These are phyloP conservation scores for Amblyjoppa fuscipennis DNA, from an alignment of 2,888 invertebrate genomes.

Conservation along the genomic window DNA sequence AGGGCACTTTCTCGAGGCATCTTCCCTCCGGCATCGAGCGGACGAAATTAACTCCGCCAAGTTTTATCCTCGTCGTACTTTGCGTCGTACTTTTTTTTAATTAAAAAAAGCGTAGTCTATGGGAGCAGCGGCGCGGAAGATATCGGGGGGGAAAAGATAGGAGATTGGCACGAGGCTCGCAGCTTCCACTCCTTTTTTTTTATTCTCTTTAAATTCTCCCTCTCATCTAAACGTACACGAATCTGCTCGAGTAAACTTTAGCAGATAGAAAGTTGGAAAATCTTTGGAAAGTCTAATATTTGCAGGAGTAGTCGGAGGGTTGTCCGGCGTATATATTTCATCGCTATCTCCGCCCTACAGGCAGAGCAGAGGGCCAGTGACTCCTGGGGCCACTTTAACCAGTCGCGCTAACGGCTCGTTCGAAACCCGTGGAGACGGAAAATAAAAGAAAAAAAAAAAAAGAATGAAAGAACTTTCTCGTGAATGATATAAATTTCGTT, in stretches of 20 bases:
- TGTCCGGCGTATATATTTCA: constrained; percentile 74
- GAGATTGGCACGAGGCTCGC: constrained; percentile 19
- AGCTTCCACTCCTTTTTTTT: not conserved
- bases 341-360: constrained; percentile 72
- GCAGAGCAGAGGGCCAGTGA: constrained; percentile 41
- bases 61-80: constrained; percentile 68
- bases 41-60: constrained; percentile 69
- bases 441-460: constrained; percentile 24
- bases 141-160: constrained; percentile 19
- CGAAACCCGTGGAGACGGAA: constrained; percentile 16
- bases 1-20: constrained; percentile 34
- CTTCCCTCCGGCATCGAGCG: constrained; percentile 57
- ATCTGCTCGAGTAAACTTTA: constrained; percentile 48
- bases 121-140: constrained; percentile 39
- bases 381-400: constrained; percentile 66
- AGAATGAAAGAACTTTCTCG: constrained; percentile 33
- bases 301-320: constrained; percentile 70
- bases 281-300: constrained; percentile 71
- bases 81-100: constrained; percentile 53
- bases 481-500: constrained; percentile 42
- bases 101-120: constrained; percentile 37
- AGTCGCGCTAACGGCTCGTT: constrained; percentile 38
- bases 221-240: constrained; percentile 36
- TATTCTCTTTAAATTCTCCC: constrained; percentile 27
- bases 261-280: constrained; percentile 62